phyloP scores from a whole-genome alignment of 2,797 vertebrate species.

The Danio choprae region DNA sequence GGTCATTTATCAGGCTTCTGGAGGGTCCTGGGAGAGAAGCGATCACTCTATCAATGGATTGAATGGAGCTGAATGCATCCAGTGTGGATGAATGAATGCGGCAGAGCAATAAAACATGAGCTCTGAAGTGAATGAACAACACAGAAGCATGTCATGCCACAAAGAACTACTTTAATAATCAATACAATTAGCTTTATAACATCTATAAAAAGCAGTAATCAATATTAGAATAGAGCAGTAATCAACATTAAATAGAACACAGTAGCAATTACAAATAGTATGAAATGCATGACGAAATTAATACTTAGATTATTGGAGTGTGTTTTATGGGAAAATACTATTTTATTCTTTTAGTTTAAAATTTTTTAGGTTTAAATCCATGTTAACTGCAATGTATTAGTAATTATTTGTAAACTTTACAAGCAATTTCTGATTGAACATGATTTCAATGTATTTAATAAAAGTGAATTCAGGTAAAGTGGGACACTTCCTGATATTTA shows the following conservation, averaged over 20 bases:
- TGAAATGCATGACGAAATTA: not conserved
- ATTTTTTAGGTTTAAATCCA: too few species aligned
- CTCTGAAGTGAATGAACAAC: not conserved
- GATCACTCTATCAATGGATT: not conserved
- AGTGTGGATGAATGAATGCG: not conserved
- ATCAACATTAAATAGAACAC: not conserved
- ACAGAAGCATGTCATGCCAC: not conserved
- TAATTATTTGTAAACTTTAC: too few species aligned
- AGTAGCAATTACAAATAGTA: not conserved
- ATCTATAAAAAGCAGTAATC: not conserved
- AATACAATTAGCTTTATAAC: not conserved
- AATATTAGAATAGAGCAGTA: too few species aligned
- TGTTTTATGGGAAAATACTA: too few species aligned
- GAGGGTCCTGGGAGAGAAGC: not conserved
- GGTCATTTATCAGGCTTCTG: not conserved
- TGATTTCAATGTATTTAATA: not conserved
- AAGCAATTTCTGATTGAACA: too few species aligned
- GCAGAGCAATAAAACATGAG: not conserved
- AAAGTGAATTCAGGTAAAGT: not conserved
- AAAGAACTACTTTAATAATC: not conserved
- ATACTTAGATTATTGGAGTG: too few species aligned
- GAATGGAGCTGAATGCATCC: not conserved
- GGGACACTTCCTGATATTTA: not conserved
- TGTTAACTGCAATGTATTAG: too few species aligned
- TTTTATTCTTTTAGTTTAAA: too few species aligned